phyloP scores from a whole-genome alignment of 2,113 vertebrate genomes.

The Amblyornis subalaris region DNA sequence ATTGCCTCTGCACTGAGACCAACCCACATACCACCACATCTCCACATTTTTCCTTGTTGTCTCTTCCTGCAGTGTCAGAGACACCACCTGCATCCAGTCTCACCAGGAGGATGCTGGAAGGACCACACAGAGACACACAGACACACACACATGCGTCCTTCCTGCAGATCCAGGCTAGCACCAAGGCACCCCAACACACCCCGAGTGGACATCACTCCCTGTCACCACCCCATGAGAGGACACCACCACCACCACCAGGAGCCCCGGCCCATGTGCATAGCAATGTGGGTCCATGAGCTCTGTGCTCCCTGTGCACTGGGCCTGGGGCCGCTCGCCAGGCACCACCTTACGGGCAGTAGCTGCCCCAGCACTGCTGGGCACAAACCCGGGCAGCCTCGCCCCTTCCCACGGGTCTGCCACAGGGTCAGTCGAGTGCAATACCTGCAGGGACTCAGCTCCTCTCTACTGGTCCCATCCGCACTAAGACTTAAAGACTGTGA shows the following conservation, averaged over 20 bases:
- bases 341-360: background rate
- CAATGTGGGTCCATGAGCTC: background rate
- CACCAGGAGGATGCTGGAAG: background rate
- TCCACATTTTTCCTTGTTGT: background rate
- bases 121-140: background rate
- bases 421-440: rapidly evolving
- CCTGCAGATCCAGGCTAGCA: background rate
- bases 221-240: background rate
- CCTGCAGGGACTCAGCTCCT: background rate
- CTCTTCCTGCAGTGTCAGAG: background rate
- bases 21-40: rapidly evolving
- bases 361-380: background rate
- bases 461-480: background rate
- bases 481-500: background rate
- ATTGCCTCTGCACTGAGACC: background rate
- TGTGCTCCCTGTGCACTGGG: background rate
- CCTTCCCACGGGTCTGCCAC: background rate
- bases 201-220: background rate
- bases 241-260: background rate
- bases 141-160: background rate
- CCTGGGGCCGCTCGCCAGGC: background rate
- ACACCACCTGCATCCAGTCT: background rate
- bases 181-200: background rate
- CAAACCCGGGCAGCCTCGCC: background rate
- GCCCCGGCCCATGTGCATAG: background rate